Conservation (phyloP, 2,113 vertebrate genomes). For the Ameiurus melas region DNA sequence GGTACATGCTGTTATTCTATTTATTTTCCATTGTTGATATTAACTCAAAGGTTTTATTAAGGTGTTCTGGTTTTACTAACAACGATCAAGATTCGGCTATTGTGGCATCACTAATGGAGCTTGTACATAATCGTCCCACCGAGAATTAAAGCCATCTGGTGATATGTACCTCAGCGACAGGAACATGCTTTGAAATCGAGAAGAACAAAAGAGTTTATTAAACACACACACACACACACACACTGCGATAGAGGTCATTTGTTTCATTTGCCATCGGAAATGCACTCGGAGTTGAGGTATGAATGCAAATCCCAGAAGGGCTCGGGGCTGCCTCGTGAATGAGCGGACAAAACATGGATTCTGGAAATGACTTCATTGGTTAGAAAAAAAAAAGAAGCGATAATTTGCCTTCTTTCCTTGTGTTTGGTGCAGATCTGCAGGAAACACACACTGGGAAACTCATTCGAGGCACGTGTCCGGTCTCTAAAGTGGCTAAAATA, state of each 20-base stretch:
- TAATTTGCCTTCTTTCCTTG: neutral
- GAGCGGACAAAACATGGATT: neutral
- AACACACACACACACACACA: neutral
- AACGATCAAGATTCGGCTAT: constrained; percentile 15
- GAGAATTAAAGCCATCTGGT: constrained; percentile 54
- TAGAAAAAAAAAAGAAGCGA: neutral
- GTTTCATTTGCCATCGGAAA: constrained; percentile 29
- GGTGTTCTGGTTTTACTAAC: neutral
- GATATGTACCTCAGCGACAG: constrained; percentile 11
- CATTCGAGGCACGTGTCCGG: constrained; percentile 17
- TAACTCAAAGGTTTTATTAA: neutral
- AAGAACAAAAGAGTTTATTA: neutral
- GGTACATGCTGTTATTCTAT: neutral
- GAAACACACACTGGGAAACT: constrained; percentile 20
- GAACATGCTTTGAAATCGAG: constrained; percentile 31
- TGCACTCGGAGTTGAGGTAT: neutral
- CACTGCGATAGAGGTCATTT: constrained; percentile 39
- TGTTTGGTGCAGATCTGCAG: constrained; percentile 37
- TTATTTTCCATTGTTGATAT: neutral
- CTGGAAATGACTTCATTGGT: constrained; percentile 26
- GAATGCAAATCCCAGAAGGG: neutral
- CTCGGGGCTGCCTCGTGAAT: neutral
- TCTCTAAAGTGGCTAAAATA: neutral
- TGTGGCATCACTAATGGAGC: constrained; percentile 1
- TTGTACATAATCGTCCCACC: constrained; percentile 48